These are phyloP conservation scores for Candoia aspera DNA, from an alignment of 2,113 vertebrate species.

Conservation along the genomic window DNA sequence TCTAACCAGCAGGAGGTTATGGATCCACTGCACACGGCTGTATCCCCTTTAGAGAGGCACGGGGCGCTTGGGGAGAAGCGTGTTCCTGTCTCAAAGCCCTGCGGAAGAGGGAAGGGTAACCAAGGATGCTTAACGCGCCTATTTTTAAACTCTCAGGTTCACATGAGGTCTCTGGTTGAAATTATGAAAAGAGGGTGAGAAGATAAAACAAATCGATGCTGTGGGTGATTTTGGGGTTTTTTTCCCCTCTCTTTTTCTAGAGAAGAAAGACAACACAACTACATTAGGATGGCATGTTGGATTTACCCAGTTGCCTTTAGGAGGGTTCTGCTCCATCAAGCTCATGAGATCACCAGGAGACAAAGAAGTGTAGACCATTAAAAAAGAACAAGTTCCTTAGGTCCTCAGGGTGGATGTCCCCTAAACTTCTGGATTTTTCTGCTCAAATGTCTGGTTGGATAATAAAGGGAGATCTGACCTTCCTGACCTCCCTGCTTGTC, in stretches of 20 bases:
- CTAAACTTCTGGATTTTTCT: constrained; percentile 72
- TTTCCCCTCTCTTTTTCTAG: background rate
- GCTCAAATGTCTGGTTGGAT: constrained; percentile 63
- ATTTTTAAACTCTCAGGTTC: constrained; percentile 71
- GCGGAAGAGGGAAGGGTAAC: background rate
- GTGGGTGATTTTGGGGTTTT: background rate
- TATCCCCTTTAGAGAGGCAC: constrained; percentile 76
- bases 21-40: constrained; percentile 65
- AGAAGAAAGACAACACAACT: constrained; percentile 55
- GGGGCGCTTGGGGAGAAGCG: constrained; percentile 42
- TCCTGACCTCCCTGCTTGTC: constrained; percentile 40
- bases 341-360: constrained; percentile 75
- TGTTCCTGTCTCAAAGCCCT: constrained; percentile 65
- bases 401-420: constrained; percentile 74
- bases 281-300: constrained; percentile 70
- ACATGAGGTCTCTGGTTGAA: constrained; percentile 64
- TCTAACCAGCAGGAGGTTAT: constrained; percentile 51
- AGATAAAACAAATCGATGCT: background rate
- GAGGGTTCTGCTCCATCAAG: constrained; percentile 74
- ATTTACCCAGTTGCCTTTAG: constrained; percentile 77
- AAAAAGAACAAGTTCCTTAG: constrained; percentile 66
- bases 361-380: constrained; percentile 69
- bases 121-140: constrained; percentile 40
- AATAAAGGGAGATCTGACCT: constrained; percentile 50
- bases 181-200: constrained; percentile 26